A percentile compares a stretch with the other conserved stretches of the same genome.
Conservation (phyloP, 1,140 invertebrate species). For the Dreissena rostriformis region DNA sequence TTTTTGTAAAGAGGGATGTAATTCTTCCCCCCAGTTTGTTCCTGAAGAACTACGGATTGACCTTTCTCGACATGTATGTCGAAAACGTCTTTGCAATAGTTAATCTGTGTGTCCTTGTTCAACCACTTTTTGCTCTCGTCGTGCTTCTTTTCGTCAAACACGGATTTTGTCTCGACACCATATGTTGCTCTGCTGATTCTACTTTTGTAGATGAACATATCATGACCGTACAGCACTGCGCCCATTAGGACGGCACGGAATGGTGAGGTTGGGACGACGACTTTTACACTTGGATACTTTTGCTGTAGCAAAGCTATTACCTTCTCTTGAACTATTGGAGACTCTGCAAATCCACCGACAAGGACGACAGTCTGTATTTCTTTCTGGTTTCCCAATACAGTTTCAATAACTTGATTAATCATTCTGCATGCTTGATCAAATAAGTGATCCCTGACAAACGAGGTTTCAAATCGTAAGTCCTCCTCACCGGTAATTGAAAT, state of each 20-base stretch:
- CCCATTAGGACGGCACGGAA: constrained; percentile 31
- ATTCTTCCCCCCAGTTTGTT: background rate
- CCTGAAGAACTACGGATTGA: constrained; percentile 6
- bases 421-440: background rate
- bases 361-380: constrained; percentile 10
- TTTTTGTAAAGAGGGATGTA: constrained; percentile 23
- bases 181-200: constrained; percentile 11
- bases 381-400: background rate
- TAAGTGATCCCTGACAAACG: background rate
- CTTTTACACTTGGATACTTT: background rate
- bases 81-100: constrained; percentile 27
- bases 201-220: constrained; percentile 8
- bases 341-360: constrained; percentile 38
- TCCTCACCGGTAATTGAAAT: background rate
- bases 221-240: constrained; percentile 34
- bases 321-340: constrained; percentile 11
- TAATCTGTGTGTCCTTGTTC: background rate
- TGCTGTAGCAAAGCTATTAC: background rate
- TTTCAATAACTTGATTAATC: background rate
- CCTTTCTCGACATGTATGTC: constrained; percentile 18
- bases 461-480: background rate
- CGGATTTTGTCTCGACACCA: background rate
- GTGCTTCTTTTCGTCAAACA: constrained; percentile 20
- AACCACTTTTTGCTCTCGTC: constrained; percentile 19
- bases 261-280: constrained; percentile 15